Base-by-base conservation (phyloP, 2,797 vertebrate genomes). In the Selene dorsalis region DNA sequence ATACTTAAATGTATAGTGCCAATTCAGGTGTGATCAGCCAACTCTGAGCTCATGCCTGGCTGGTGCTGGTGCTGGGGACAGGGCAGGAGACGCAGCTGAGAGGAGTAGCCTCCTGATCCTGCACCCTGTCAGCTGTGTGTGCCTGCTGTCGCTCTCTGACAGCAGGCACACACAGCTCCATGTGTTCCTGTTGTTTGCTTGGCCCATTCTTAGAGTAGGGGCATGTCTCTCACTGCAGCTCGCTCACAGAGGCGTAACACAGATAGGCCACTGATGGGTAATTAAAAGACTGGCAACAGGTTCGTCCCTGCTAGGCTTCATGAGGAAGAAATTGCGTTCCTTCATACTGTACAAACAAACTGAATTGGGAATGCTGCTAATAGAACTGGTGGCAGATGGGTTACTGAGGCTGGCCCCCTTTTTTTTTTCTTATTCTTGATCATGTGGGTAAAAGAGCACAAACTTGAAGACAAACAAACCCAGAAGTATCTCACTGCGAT, bases 71-170 rank as follows among this genome's bases (percentile, higher is more conserved):
- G 74, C 74, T 67, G 67, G 77, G 68, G 56, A 58, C 22, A 65
- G 79, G 69, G 71, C 83, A 81, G 20, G 18, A 38, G 71, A 88
- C 73, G 77, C 84, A 83, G 86, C 78, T 79, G 79, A 89, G 77
- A 79, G 69, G 74, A 87, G 62, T 24, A 52, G 53, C 79, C 78
- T 75, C 74, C 76, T 73, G 69, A 90, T 88, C 80, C 73, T 17
- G 52, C 73, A 66, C 77, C 75, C 65, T 73, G 77, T 84, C 78
- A 76, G 80, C 79, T 77, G 73, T 60, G 80, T 70, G 30, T 73
- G 79, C 55, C 84, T 65, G 84, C 85, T 87, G 80, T 86, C 73
- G 26, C 5, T 20, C 16, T 50, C 16, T 50, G 79, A 79, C 75
- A 53, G 74, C 81, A 65, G 79, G 69, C 83, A 67, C 62, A 60